Conservation (phyloP, 2,113 vertebrate species). For the Andinoacara biseriatus region DNA sequence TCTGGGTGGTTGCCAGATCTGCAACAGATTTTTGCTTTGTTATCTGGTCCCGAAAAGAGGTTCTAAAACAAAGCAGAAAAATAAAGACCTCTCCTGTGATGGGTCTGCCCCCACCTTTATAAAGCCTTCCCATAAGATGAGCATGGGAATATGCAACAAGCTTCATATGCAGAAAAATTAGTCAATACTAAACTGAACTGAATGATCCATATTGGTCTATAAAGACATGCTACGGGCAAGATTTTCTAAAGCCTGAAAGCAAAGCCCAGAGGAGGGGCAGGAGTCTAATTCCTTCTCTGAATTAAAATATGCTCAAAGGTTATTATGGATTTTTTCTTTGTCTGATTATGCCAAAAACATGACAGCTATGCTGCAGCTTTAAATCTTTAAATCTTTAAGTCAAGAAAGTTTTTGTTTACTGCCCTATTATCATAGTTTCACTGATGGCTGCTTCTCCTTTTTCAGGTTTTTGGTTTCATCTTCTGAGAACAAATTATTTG, state of each 20-base stretch:
- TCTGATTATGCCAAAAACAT: conserved; percentile 1
- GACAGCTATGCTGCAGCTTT: not conserved
- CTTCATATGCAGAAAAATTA: not conserved
- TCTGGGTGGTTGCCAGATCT: no score
- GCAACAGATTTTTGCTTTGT: no score
- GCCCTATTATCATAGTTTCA: not conserved
- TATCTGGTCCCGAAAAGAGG: no score
- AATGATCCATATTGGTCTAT: not conserved
- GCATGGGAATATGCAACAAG: not conserved
- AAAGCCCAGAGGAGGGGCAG: not conserved
- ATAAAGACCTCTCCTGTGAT: no score
- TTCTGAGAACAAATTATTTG: not conserved
- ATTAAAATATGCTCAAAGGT: conserved; percentile 18
- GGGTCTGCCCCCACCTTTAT: accelerated
- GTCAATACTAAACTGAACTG: not conserved
- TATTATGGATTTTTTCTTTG: conserved; percentile 5
- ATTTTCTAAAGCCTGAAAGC: not conserved
- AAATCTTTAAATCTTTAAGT: not conserved
- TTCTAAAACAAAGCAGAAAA: no score
- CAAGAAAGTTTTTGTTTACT: not conserved
- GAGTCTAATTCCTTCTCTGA: not conserved
- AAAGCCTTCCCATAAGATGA: not conserved
- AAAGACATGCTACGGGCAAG: not conserved
- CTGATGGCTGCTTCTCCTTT: not conserved
- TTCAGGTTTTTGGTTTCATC: not conserved